Evolutionary conservation across 2,797 vertebrate species (phyloP), one percentile per base, ranked within the genome.

Genomic region (Paramormyrops hopkinsi): DNA sequence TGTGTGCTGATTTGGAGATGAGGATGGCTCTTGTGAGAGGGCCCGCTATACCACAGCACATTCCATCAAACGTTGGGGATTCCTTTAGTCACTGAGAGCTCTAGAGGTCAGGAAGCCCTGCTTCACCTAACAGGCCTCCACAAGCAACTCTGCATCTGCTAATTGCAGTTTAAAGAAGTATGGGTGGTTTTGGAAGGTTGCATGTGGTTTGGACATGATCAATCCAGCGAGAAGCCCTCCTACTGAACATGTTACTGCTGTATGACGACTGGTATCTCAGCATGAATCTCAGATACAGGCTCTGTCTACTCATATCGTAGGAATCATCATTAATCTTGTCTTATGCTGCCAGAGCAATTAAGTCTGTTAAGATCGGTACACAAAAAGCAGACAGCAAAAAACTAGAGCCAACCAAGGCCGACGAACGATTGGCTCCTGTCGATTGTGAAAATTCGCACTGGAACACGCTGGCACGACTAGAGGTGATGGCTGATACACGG

Each of bases 331-430:
- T n/a, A 41, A 44, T 48, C 37, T 48, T 83, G 79, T 22, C 44
- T 44, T 83, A 41, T n/a, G 37, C 44, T 83, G 79, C 44, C 79
- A 83, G 79, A 83, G 79, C 37, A 48, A 46, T 83, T 37, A 44
- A 46, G 54, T 73, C 89, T 76, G 17, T 88, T 73, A 83, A 83
- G 29, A 79, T 44, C 4, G 37, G 73, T 44, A 79, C 69, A 73
- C 69, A 73, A 73, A 73, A 73, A 37, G 69, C 69, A 73, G 33
- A 73, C 33, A 73, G 33, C 14, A 33, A 73, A 73, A 73, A 73
- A 73, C 69, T 19, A 73, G 33, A 17, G 29, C 29, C 69, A 73
- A 37, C 69, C 69, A 19, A 37, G 69, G 69, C 69, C 14, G 33
- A 17, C 14, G 33, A 73, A 41, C 33, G 4, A 37, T 41, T 33